A percentile compares a stretch with the other conserved stretches of the same genome.
Conservation (phyloP, 2,113 vertebrate species). For the Panthera uncia region DNA sequence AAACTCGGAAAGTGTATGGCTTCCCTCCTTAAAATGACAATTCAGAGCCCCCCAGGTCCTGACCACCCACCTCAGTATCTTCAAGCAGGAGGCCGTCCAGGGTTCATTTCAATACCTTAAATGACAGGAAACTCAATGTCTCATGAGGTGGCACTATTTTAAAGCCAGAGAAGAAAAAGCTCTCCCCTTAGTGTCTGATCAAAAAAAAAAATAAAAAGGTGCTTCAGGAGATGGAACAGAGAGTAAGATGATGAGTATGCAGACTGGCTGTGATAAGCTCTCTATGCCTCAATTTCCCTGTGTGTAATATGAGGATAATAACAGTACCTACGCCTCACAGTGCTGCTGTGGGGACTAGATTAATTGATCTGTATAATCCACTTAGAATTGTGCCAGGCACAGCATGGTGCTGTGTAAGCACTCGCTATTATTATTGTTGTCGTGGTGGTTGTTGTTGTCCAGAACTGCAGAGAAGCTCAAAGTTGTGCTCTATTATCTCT, state of each 20-base stretch:
- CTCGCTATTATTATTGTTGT: background rate
- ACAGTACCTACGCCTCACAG: slow-evolving; percentile 1
- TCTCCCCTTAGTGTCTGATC: background rate
- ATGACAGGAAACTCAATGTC: background rate
- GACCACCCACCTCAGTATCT: background rate
- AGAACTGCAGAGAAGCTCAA: background rate
- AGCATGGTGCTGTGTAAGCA: background rate
- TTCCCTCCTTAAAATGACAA: background rate
- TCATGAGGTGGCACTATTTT: background rate
- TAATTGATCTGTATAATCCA: slow-evolving; percentile 7
- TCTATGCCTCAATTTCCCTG: background rate
- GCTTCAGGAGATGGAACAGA: background rate
- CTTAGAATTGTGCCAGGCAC: slow-evolving; percentile 32
- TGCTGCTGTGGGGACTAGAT: background rate
- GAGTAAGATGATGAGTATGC: background rate
- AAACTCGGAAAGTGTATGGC: background rate
- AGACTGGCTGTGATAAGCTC: background rate
- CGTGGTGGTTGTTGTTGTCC: background rate
- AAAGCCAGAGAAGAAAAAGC: background rate
- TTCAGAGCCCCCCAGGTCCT: background rate
- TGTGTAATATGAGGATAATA: background rate
- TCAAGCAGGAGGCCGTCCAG: background rate
- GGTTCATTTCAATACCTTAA: background rate
- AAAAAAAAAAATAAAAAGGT: background rate
- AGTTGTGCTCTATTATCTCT: background rate